Conservation (phyloP, 2,888 invertebrate genomes). For the Trissolcus brochymenae region DNA sequence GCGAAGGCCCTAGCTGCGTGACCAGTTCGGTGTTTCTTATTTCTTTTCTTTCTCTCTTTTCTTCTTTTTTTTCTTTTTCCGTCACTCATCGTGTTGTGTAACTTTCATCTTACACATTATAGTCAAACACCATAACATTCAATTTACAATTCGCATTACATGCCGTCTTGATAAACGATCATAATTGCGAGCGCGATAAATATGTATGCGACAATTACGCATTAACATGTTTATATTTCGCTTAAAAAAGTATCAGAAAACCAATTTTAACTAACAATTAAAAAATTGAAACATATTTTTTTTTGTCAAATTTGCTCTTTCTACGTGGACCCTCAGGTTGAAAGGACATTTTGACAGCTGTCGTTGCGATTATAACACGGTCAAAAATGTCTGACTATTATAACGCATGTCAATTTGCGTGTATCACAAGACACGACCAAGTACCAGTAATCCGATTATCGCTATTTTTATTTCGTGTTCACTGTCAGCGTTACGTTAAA, state of each 20-base stretch:
- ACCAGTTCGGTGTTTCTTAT: neutral
- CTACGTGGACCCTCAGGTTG: neutral
- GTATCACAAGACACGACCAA: conserved; percentile 34
- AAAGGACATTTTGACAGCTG: conserved; percentile 43
- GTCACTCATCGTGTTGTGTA: conserved; percentile 8
- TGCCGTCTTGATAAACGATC: conserved; percentile 27
- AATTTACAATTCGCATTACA: conserved; percentile 39
- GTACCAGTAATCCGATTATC: conserved; percentile 44
- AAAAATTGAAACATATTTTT: neutral
- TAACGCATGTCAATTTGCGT: conserved; percentile 31
- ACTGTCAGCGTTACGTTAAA: conserved; percentile 11
- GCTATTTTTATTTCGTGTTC: conserved; percentile 15
- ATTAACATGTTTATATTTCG: conserved; percentile 17
- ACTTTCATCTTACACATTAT: conserved; percentile 12
- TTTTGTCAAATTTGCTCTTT: neutral
- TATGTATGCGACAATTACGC: conserved; percentile 17
- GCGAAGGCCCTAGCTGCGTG: conserved; percentile 25
- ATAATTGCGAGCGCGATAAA: conserved; percentile 30
- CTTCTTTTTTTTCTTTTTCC: neutral
- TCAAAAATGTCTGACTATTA: conserved; percentile 38
- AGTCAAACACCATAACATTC: conserved; percentile 33
- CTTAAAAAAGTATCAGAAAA: neutral
- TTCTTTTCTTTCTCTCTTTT: neutral
- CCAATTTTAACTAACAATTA: neutral
- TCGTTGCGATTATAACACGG: conserved; percentile 42